A percentile compares a stretch with the other conserved stretches of the same genome.
Conservation (phyloP, 2,797 vertebrate genomes). For the Hyperoplus immaculatus region DNA sequence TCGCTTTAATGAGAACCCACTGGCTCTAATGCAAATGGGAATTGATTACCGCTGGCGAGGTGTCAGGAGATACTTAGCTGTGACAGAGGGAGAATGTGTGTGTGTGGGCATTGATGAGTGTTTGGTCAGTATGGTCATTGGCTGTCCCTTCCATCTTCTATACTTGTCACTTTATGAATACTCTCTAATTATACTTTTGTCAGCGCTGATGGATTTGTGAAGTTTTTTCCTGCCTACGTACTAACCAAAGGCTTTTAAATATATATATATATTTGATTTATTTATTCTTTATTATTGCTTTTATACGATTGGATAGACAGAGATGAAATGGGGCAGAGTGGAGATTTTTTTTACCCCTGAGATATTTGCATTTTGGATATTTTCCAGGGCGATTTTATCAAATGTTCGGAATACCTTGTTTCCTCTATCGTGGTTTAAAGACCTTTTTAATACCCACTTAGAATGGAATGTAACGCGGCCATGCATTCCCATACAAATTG, state of each 20-base stretch:
- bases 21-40: conserved; percentile 74
- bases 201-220: conserved; percentile 49
- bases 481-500: too few species aligned
- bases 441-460: too few species aligned
- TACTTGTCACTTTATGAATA: conserved; percentile 43
- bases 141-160: conserved; percentile 41
- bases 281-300: too few species aligned
- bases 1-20: conserved; percentile 68
- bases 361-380: too few species aligned
- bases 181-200: conserved; percentile 55
- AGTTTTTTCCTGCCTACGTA: neutral
- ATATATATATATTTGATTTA: too few species aligned
- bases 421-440: too few species aligned
- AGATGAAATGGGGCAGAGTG: too few species aligned
- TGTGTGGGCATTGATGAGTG: conserved; percentile 27
- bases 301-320: too few species aligned
- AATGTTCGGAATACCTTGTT: too few species aligned
- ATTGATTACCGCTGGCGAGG: conserved; percentile 72
- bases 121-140: conserved; percentile 35
- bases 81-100: conserved; percentile 45
- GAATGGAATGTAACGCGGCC: too few species aligned
- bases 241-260: neutral
- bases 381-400: too few species aligned
- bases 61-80: conserved; percentile 63
- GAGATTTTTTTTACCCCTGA: too few species aligned